Evolutionary conservation across 2,888 invertebrate species (phyloP).

Genomic region (Eledone cirrhosa): DNA sequence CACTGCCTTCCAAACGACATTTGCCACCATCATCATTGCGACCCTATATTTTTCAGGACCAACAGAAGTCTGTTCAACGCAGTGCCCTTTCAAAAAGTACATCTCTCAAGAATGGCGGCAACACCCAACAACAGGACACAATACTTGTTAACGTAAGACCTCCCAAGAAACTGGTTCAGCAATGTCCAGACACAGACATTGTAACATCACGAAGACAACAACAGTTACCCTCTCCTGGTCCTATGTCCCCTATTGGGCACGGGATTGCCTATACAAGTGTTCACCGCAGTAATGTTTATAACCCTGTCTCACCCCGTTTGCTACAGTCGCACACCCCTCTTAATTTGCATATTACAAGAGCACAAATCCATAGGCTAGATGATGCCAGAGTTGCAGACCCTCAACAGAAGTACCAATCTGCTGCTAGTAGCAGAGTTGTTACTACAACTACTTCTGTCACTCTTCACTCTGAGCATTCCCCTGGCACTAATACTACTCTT

Average conservation of each 20-base stretch:
- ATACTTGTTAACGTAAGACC: conserved; percentile 1
- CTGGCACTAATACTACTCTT: conserved; percentile 16
- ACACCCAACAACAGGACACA: conserved; percentile 7
- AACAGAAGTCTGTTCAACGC: not conserved
- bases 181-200: conserved; percentile 10
- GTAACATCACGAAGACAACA: conserved; percentile 12
- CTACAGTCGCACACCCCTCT: conserved; percentile 25
- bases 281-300: not conserved
- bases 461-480: conserved; percentile 7
- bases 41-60: conserved; percentile 19
- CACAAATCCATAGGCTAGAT: conserved; percentile 21
- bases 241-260: conserved; percentile 14
- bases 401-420: not conserved
- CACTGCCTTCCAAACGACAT: conserved; percentile 26
- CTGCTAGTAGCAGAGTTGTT: not conserved
- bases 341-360: conserved; percentile 27
- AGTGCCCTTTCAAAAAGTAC: conserved; percentile 11
- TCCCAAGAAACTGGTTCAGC: conserved; percentile 10
- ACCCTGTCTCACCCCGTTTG: conserved; percentile 24
- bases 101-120: conserved; percentile 14
- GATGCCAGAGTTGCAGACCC: conserved; percentile 7
- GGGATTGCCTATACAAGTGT: conserved; percentile 18
- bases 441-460: not conserved
- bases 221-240: conserved; percentile 25
- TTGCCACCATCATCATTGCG: conserved; percentile 21